Percentiles rank a stretch among this genome's conserved stretches.
Evolutionary conservation across 1,140 invertebrate genomes (phyloP).

Genomic region (Drosophila lowei): DNA sequence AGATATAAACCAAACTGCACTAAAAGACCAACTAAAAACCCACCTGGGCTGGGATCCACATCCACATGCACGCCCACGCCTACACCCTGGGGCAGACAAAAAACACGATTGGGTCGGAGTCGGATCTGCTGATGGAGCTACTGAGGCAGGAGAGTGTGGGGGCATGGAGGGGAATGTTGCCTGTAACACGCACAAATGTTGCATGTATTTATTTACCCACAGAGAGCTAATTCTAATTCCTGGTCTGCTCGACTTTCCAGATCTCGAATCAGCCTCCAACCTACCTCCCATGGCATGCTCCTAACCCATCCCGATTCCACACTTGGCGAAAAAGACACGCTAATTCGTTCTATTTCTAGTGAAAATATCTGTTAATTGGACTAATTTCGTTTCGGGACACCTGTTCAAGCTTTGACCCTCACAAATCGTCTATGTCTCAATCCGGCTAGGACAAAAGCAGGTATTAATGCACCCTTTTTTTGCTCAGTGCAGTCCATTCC

Average conservation of each 20-base stretch:
- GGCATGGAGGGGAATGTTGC: slow-evolving; percentile 12
- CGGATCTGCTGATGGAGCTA: neutral
- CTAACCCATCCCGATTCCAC: too few species aligned
- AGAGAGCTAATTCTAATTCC: slow-evolving; percentile 37
- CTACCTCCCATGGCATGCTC: too few species aligned
- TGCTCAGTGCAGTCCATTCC: slow-evolving; percentile 7
- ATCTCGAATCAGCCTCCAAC: slow-evolving; percentile 15
- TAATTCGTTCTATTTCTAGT: too few species aligned
- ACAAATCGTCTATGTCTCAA: too few species aligned
- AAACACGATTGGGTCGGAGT: slow-evolving; percentile 5
- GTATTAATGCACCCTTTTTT: too few species aligned
- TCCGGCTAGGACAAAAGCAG: too few species aligned
- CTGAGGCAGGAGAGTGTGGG: neutral
- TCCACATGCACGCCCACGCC: slow-evolving; percentile 21
- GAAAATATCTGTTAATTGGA: too few species aligned
- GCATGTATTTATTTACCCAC: slow-evolving; percentile 27
- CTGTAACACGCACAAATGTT: slow-evolving; percentile 51
- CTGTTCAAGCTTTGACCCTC: too few species aligned
- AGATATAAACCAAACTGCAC: neutral
- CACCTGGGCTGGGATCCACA: neutral
- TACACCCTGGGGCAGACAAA: slow-evolving; percentile 21
- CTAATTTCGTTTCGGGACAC: too few species aligned
- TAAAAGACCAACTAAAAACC: slow-evolving; percentile 2
- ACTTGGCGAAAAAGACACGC: too few species aligned
- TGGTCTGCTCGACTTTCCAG: slow-evolving; percentile 32